These are phyloP conservation scores for Leptopilina clavipes DNA, from an alignment of 1,140 invertebrate species.

Conservation along the genomic window DNA sequence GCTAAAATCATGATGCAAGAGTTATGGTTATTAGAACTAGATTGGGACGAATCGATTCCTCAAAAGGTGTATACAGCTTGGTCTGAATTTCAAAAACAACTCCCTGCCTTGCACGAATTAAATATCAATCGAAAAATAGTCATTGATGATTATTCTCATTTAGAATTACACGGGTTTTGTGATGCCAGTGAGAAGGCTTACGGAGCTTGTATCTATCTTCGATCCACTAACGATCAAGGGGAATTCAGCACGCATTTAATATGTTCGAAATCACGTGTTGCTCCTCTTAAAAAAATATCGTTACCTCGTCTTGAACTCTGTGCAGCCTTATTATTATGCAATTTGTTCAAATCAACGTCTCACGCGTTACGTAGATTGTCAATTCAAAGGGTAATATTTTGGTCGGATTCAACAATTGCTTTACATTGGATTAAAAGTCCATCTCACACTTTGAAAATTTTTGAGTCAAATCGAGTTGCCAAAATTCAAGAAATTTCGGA, in stretches of 20 bases:
- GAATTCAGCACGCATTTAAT: neutral
- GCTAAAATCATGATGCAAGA: too few species aligned
- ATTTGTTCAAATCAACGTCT: neutral
- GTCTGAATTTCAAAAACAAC: conserved; percentile 12
- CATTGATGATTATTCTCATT: neutral
- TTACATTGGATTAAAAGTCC: conserved; percentile 55
- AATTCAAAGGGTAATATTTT: neutral
- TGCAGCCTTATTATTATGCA: neutral
- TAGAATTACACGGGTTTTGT: conserved; percentile 36
- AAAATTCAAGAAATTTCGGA: conserved; percentile 62
- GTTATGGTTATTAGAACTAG: conserved; percentile 33
- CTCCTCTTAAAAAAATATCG: conserved; percentile 24
- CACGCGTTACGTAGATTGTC: neutral
- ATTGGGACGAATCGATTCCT: conserved; percentile 35
- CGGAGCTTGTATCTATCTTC: conserved; percentile 40
- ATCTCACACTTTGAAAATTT: conserved; percentile 61
- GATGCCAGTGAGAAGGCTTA: too few species aligned
- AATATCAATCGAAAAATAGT: conserved; percentile 30
- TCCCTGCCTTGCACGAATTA: neutral
- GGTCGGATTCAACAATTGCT: conserved; percentile 46
- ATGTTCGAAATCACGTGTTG: conserved; percentile 21
- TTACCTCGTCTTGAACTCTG: conserved; percentile 36
- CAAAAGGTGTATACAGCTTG: neutral
- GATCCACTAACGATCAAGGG: neutral
- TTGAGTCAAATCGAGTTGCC: conserved; percentile 68